These are phyloP conservation scores for Melanostoma scalare DNA, from an alignment of 2,888 invertebrate genomes.

Conservation along the genomic window DNA sequence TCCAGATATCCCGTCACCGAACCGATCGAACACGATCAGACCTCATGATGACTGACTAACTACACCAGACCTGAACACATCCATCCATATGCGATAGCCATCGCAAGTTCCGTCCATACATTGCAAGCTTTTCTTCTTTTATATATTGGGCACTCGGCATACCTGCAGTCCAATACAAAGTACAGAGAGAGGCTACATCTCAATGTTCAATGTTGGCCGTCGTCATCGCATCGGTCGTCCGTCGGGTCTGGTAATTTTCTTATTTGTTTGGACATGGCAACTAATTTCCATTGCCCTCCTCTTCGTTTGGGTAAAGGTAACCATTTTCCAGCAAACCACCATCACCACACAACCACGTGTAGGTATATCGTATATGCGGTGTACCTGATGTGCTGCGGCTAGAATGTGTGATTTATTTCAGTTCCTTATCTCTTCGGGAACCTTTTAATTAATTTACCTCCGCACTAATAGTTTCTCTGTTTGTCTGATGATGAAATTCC, in stretches of 20 bases:
- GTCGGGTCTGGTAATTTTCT: conserved; percentile 62
- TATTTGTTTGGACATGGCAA: conserved; percentile 68
- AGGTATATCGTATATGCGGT: not conserved
- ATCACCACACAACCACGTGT: conserved; percentile 24
- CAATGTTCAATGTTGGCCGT: conserved; percentile 46
- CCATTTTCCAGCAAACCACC: conserved; percentile 44
- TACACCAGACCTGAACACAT: conserved; percentile 65
- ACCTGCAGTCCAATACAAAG: not conserved
- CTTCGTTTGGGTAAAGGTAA: conserved; percentile 45
- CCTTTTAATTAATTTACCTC: conserved; percentile 73
- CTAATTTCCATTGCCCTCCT: conserved; percentile 61
- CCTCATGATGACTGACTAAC: conserved; percentile 66
- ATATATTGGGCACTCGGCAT: not conserved
- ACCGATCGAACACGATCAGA: conserved; percentile 71
- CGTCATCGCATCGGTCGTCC: conserved; percentile 15
- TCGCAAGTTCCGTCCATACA: conserved; percentile 36
- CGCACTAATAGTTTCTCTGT: conserved; percentile 69
- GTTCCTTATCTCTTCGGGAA: conserved; percentile 70
- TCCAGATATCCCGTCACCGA: conserved; percentile 61
- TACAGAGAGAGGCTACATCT: conserved; percentile 49
- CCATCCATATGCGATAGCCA: conserved; percentile 63
- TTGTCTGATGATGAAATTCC: conserved; percentile 56
- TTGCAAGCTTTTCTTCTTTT: conserved; percentile 54
- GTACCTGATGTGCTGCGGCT: conserved; percentile 49
- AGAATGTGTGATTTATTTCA: conserved; percentile 71